phyloP scores from a whole-genome alignment of 1,140 invertebrate genomes.

The Spodoptera frugiperda region DNA sequence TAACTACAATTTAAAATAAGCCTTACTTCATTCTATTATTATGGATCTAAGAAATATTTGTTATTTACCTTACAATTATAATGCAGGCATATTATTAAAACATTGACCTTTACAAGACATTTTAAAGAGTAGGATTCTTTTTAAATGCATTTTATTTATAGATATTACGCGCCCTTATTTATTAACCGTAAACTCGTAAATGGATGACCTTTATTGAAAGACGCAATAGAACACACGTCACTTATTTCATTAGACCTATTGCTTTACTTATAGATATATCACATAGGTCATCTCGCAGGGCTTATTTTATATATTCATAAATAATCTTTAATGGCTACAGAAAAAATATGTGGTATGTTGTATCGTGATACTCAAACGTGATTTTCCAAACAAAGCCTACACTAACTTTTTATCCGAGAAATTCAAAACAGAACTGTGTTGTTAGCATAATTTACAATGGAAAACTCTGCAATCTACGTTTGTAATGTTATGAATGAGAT shows the following conservation, averaged over 20 bases:
- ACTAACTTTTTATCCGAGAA: neutral
- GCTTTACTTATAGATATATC: neutral
- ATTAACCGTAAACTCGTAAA: neutral
- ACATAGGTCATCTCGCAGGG: too few species aligned
- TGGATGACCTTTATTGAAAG: conserved; percentile 2
- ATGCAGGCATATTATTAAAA: neutral
- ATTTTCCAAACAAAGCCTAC: too few species aligned
- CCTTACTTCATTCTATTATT: too few species aligned
- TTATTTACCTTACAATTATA: neutral
- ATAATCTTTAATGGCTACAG: too few species aligned
- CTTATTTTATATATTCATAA: too few species aligned
- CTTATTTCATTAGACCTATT: neutral
- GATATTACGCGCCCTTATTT: neutral
- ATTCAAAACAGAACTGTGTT: conserved; percentile 1
- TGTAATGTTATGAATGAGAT: conserved; percentile 31
- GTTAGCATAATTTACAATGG: conserved; percentile 7
- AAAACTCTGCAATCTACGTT: conserved; percentile 1
- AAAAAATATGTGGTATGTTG: too few species aligned
- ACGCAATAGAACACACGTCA: neutral
- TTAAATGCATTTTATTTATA: conserved; percentile 24
- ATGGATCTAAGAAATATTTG: too few species aligned
- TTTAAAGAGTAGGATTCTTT: neutral
- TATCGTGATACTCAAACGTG: too few species aligned
- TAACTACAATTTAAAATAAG: too few species aligned
- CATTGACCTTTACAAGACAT: conserved; percentile 12